phyloP scores from a whole-genome alignment of 2,113 vertebrate species.

The Bos taurus region ARS-UCD2.0 NC_037330.1:76611501-76612000 shows the following conservation, averaged over 20 bases:
- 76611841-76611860: neutral
- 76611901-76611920: neutral
- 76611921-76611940: neutral
- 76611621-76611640: neutral
- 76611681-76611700: neutral
- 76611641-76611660: neutral
- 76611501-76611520: too few species aligned
- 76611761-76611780: neutral
- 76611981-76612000: neutral
- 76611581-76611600: too few species aligned
- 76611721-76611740: neutral
- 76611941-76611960: neutral
- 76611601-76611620: neutral
- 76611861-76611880: neutral
- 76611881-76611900: neutral
- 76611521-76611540: too few species aligned
- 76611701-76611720: rapidly evolving
- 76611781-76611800: neutral
- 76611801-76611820: neutral
- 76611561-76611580: too few species aligned
- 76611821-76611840: neutral
- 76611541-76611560: too few species aligned
- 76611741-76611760: neutral
- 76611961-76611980: neutral
- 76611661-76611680: neutral